Base-by-base conservation (phyloP, 1,140 invertebrate species). In the Leguminivora glycinivorella region DNA sequence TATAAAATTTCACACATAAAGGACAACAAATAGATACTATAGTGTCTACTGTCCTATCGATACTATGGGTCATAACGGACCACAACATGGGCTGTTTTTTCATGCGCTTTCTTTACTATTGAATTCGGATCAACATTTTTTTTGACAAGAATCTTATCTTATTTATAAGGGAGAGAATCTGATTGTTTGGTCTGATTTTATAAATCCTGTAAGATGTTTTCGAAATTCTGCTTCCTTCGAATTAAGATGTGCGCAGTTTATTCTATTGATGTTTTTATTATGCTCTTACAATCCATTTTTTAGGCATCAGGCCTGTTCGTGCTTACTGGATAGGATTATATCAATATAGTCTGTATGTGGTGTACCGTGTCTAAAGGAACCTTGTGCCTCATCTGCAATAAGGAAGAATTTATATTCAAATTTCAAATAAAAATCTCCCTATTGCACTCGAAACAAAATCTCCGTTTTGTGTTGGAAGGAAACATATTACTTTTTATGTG, bases 11-110 rank as follows among this genome's bases (percentile, higher is more conserved):
- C 77, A 75, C 77, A 80, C 80, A 82, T 76, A 87, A 83, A 85
- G 78, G 81, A 85, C 82, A 84, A 81, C 81, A 84, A 87, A 87
- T 84, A 84, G 58, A 63, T 34, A 75, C 75, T 76, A 77, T 80
- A 84, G 76, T 82, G 73, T 75, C 74, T 70, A 75, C 80, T 76
- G 78, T 81, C 29, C 26, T 9, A 9, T 24, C 26, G 68, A 56
- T 29, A 6, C 29, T 19, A 38, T 31, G 29, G 71, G 69, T 31
- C 40, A 68, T 71, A 70, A 58, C 60, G 58, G 60, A 69, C 67
- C 73, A 67, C 70, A 72, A 76, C 71, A 73, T 72, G 69, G 75
- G 70, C 72, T 77, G 34, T 72, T 69, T 77, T 75, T 78, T 78
- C 68, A 70, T 63, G 40, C 71, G 56, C 70, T 74, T 56, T 71